These are phyloP conservation scores for Philaethria dido DNA, from an alignment of 2,888 invertebrate genomes.

Conservation along the genomic window DNA sequence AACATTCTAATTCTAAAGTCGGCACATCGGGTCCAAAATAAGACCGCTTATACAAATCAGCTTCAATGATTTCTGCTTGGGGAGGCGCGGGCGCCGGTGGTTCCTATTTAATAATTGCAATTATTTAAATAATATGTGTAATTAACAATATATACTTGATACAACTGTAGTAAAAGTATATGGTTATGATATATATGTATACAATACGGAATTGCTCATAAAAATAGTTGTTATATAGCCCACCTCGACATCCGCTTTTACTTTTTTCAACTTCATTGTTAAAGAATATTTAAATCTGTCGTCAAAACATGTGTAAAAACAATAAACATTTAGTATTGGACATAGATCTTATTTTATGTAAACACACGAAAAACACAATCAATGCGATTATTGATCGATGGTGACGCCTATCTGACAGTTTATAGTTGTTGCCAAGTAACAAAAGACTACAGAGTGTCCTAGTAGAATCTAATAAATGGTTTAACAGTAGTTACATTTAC, in stretches of 20 bases:
- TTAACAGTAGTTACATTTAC: too few species aligned
- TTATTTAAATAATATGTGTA: not conserved
- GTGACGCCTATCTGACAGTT: slow-evolving; percentile 11
- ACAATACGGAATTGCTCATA: not conserved
- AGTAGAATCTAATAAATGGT: not conserved
- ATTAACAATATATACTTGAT: not conserved
- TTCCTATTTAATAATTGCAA: slow-evolving; percentile 43
- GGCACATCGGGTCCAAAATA: slow-evolving; percentile 81
- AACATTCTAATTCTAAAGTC: slow-evolving; percentile 87
- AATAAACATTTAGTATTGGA: not conserved
- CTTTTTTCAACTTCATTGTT: slow-evolving; percentile 70
- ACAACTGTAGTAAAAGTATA: not conserved
- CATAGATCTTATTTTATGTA: not conserved
- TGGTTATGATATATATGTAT: not conserved
- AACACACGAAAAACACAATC: slow-evolving; percentile 18
- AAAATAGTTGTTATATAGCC: slow-evolving; percentile 14
- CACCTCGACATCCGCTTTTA: slow-evolving; percentile 67
- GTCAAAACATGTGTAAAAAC: not conserved
- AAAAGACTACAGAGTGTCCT: slow-evolving; percentile 1
- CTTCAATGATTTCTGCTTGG: slow-evolving; percentile 77
- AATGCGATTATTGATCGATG: not conserved
- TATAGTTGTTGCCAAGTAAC: not conserved
- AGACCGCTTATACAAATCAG: slow-evolving; percentile 74
- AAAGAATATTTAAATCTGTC: not conserved
- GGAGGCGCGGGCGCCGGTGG: slow-evolving; percentile 56